These are phyloP conservation scores for Scylla paramamosain DNA, from an alignment of 1,140 invertebrate species.

Conservation along the genomic window DNA sequence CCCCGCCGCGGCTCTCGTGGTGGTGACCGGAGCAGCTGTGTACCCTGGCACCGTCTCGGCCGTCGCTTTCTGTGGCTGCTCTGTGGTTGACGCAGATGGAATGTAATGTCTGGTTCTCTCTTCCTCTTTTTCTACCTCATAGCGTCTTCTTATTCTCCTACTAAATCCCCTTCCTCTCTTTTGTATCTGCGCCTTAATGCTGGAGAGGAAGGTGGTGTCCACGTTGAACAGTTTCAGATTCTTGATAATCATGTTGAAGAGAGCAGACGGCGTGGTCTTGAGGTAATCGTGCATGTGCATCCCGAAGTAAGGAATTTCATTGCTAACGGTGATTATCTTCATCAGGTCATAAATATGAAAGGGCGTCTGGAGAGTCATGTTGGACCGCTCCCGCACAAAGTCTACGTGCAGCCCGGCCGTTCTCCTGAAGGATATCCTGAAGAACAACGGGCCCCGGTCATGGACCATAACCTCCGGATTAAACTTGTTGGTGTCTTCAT, in stretches of 20 bases:
- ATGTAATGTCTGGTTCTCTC: background rate
- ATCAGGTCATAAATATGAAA: conserved; percentile 76
- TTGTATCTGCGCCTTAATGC: conserved; percentile 71
- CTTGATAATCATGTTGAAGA: conserved; percentile 74
- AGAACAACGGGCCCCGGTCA: conserved; percentile 75
- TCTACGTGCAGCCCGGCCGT: conserved; percentile 69
- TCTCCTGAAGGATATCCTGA: conserved; percentile 71
- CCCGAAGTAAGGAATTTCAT: conserved; percentile 73
- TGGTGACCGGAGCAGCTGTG: background rate
- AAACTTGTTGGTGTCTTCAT: conserved; percentile 45
- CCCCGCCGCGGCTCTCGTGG: background rate
- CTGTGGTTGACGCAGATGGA: background rate
- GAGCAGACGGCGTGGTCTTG: conserved; percentile 72
- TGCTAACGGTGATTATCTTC: conserved; percentile 74
- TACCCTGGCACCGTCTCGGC: background rate
- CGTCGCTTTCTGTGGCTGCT: background rate
- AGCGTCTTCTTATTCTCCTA: conserved; percentile 41
- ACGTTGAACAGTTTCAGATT: conserved; percentile 76
- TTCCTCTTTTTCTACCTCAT: background rate
- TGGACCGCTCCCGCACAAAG: conserved; percentile 65
- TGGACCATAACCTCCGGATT: conserved; percentile 66
- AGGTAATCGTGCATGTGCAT: conserved; percentile 76
- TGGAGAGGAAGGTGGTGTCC: conserved; percentile 73
- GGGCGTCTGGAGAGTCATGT: conserved; percentile 69
- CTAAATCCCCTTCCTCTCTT: conserved; percentile 18